phyloP scores from a whole-genome alignment of 1,140 invertebrate genomes.

The Platorchestia sp. region DNA sequence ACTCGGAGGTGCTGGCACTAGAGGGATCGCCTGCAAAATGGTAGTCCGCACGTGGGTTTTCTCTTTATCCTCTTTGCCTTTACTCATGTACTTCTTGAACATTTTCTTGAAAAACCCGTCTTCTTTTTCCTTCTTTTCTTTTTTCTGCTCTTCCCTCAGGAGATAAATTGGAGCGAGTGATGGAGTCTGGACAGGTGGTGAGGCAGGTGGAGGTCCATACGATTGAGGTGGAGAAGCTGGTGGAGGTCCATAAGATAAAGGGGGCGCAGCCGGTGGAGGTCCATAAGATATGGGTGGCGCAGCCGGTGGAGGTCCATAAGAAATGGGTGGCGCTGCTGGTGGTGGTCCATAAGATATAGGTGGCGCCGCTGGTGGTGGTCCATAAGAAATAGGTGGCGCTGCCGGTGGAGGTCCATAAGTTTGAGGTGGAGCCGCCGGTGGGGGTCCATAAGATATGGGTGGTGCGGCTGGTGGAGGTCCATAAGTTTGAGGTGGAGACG shows the following conservation, averaged over 20 bases:
- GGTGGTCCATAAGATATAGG: conserved; percentile 25
- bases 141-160: background rate
- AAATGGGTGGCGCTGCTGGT: background rate
- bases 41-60: conserved; percentile 29
- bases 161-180: background rate
- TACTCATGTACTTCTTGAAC: conserved; percentile 37
- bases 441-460: background rate
- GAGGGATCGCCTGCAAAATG: conserved; percentile 9
- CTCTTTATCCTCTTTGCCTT: conserved; percentile 29
- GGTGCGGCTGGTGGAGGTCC: background rate
- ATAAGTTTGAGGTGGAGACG: background rate
- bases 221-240: background rate
- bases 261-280: conserved; percentile 34
- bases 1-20: background rate
- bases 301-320: conserved; percentile 27
- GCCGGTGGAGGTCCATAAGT: conserved; percentile 28
- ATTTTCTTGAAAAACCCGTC: background rate
- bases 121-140: conserved; percentile 33
- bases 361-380: conserved; percentile 22
- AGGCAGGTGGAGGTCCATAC: background rate
- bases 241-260: background rate
- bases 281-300: background rate
- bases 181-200: background rate
- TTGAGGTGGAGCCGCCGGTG: background rate
- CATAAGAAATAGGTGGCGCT: background rate